These are phyloP conservation scores for Pelobates cultripes DNA, from an alignment of 2,797 vertebrate genomes.

Conservation along the genomic window DNA sequence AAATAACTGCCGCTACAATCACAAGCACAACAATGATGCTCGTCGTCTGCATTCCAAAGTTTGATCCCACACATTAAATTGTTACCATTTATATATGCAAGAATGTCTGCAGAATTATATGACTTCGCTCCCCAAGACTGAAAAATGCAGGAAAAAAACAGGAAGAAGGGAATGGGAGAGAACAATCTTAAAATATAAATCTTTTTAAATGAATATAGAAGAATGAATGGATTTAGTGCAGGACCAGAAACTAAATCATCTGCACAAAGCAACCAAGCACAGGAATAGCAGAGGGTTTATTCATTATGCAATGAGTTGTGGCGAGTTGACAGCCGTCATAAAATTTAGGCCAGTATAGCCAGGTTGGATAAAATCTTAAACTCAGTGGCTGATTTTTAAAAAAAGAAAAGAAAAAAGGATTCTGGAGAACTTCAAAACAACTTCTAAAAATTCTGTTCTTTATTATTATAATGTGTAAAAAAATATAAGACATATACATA, in stretches of 20 bases:
- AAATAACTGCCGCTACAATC: neutral
- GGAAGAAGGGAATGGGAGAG: neutral
- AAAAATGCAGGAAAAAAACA: conserved; percentile 44
- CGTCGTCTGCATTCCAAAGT: neutral
- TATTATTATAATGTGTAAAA: no score
- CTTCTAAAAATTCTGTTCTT: no score
- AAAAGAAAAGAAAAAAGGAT: no score
- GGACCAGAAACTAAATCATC: neutral
- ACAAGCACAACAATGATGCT: neutral
- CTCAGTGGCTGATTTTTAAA: no score
- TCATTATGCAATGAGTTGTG: no score
- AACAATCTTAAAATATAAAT: neutral
- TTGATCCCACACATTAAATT: neutral
- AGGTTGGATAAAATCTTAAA: no score
- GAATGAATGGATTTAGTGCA: neutral
- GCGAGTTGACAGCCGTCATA: no score
- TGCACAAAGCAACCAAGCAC: no score
- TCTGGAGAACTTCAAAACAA: no score
- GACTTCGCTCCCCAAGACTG: conserved; percentile 8
- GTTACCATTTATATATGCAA: neutral
- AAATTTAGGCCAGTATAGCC: no score
- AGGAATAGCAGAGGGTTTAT: no score
- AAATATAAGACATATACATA: no score
- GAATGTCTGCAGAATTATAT: neutral
- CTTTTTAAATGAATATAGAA: neutral